These are phyloP conservation scores for Chelidonichthys spinosus DNA, from an alignment of 2,797 vertebrate species.

Conservation along the genomic window DNA sequence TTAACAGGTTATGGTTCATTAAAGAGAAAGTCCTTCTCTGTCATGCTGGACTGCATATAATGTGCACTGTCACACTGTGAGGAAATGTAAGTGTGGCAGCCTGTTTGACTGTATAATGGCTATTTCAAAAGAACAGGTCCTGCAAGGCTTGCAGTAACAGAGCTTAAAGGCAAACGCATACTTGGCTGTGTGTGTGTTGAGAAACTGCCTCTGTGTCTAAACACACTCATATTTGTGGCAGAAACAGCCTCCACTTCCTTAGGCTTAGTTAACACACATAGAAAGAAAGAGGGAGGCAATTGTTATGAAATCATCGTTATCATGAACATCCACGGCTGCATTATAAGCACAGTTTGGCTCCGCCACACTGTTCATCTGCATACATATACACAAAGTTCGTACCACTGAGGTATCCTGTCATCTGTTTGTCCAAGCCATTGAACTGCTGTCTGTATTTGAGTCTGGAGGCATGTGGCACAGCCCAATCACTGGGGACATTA, in stretches of 20 bases:
- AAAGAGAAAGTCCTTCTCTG: background rate
- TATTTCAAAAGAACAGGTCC: conserved; percentile 65
- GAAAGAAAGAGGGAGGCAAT: conserved; percentile 26
- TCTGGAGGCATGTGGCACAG: conserved; percentile 93
- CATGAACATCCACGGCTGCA: conserved; percentile 49
- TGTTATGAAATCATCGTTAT: conserved; percentile 41
- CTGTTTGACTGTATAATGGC: conserved; percentile 15
- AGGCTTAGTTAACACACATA: conserved; percentile 17
- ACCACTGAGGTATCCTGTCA: conserved; percentile 97
- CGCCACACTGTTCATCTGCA: background rate
- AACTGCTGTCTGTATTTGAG: conserved; percentile 98
- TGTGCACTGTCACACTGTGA: conserved; percentile 9
- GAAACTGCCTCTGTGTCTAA: conserved; percentile 44
- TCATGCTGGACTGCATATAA: background rate
- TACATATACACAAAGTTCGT: conserved; percentile 29
- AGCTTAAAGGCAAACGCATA: conserved; percentile 26
- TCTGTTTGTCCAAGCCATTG: conserved; percentile 95
- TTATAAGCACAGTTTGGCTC: conserved; percentile 49
- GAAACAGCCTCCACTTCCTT: conserved; percentile 32
- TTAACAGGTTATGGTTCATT: background rate
- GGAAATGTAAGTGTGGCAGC: conserved; percentile 16
- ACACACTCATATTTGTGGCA: conserved; percentile 53
- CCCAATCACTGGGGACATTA: conserved; percentile 90
- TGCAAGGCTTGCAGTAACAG: conserved; percentile 35
- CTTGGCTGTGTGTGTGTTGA: conserved; percentile 20